Evolutionary conservation across 1,140 invertebrate genomes (phyloP).

Genomic region (Macrotrachela quadricornifera): DNA sequence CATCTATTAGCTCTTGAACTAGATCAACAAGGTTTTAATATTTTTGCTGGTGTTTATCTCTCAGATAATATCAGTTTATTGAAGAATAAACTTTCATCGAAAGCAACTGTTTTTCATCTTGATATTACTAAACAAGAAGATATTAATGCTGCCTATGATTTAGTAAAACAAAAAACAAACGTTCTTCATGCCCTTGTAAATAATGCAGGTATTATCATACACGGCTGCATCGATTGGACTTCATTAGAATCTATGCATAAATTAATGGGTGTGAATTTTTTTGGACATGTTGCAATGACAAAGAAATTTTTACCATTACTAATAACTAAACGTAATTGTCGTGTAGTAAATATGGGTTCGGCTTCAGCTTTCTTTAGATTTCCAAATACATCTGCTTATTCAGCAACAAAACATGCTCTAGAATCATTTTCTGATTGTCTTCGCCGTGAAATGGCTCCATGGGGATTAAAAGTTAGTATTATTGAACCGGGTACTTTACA

Average conservation of each 20-base stretch:
- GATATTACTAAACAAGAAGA: too few relatives aligned
- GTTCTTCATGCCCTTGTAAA: slow-evolving; percentile 11
- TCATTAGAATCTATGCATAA: slow-evolving; percentile 42
- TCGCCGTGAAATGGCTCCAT: not conserved
- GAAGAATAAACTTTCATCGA: too few relatives aligned
- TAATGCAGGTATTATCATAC: slow-evolving; percentile 57
- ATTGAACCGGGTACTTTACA: too few relatives aligned
- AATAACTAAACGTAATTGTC: not conserved
- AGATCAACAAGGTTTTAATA: slow-evolving; percentile 24
- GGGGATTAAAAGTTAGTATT: too few relatives aligned
- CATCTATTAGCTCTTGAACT: slow-evolving; percentile 21
- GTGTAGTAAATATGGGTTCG: slow-evolving; percentile 7
- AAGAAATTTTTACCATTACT: slow-evolving; percentile 48
- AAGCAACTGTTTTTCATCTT: too few relatives aligned
- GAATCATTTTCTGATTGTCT: not conserved
- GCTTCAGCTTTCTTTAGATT: slow-evolving; percentile 16
- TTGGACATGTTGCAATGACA: slow-evolving; percentile 55
- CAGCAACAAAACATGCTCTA: not conserved
- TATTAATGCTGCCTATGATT: too few relatives aligned
- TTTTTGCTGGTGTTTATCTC: slow-evolving; percentile 31
- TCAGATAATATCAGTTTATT: slow-evolving; percentile 11
- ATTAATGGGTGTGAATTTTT: slow-evolving; percentile 58
- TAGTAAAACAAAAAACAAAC: too few relatives aligned
- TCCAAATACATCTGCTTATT: slow-evolving; percentile 4
- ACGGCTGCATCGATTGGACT: slow-evolving; percentile 73